A percentile compares a stretch with the other conserved stretches of the same genome.
phyloP scores from a whole-genome alignment of 2,797 vertebrate species.

The Chelmon rostratus region DNA sequence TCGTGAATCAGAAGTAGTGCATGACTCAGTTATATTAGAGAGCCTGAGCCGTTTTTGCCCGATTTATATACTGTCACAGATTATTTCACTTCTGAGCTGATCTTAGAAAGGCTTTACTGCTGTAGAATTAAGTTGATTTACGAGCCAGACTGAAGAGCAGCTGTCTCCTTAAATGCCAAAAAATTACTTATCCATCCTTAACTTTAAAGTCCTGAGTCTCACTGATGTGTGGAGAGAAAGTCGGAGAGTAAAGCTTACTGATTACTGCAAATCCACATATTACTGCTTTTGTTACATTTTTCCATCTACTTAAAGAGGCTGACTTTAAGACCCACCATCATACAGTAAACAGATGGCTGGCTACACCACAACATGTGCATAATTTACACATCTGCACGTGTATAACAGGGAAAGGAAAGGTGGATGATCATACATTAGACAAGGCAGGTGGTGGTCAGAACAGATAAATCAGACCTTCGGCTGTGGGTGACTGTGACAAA shows the following conservation, averaged over 20 bases:
- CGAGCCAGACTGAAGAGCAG: slow-evolving; percentile 29
- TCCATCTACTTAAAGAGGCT: slow-evolving; percentile 11
- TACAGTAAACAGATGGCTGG: background rate
- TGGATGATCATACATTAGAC: background rate
- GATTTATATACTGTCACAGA: slow-evolving; percentile 34
- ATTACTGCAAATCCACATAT: slow-evolving; percentile 6
- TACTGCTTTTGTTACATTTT: slow-evolving; percentile 10
- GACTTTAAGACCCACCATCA: background rate
- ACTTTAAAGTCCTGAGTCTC: slow-evolving; percentile 11
- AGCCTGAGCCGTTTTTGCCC: slow-evolving; percentile 15
- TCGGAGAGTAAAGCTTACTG: background rate
- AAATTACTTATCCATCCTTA: slow-evolving; percentile 21
- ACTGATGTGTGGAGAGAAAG: slow-evolving; percentile 24
- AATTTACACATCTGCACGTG: background rate
- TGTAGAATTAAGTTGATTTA: slow-evolving; percentile 24
- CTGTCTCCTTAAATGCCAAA: slow-evolving; percentile 17
- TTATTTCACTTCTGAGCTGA: slow-evolving; percentile 35
- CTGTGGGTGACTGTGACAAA: background rate
- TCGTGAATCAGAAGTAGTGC: slow-evolving; percentile 36
- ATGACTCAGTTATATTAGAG: slow-evolving; percentile 16
- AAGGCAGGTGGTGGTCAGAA: no score
- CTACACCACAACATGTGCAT: background rate
- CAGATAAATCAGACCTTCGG: no score
- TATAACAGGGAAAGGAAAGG: background rate
- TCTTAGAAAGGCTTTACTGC: slow-evolving; percentile 12